Evolutionary conservation across 2,888 invertebrate species (phyloP).

Genomic region (Pandemis heparana): DNA sequence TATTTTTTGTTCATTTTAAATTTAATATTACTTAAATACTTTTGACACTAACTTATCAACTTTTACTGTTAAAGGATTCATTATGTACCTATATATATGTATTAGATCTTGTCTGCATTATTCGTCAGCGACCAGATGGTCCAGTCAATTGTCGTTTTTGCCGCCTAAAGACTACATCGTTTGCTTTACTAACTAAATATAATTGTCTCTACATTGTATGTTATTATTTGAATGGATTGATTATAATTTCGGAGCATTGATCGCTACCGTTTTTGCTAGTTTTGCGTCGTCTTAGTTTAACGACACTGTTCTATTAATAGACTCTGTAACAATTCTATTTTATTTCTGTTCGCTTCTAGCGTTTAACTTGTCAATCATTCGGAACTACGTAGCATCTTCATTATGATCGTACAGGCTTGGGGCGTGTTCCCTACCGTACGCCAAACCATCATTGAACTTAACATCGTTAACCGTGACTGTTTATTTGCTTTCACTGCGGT

Average conservation of each 20-base stretch:
- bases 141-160: conserved; percentile 11
- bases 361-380: conserved; percentile 35
- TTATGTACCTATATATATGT: neutral
- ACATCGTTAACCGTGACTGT: conserved; percentile 40
- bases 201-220: conserved; percentile 29
- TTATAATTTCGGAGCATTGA: conserved; percentile 53
- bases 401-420: conserved; percentile 3
- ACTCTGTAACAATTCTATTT: conserved; percentile 11
- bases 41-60: no score
- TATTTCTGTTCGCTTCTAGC: conserved; percentile 23
- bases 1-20: no score
- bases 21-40: no score
- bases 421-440: conserved; percentile 12
- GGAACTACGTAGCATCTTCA: conserved; percentile 19
- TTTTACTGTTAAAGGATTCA: no score
- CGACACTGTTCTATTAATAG: conserved; percentile 48
- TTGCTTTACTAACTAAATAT: neutral
- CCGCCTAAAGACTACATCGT: conserved; percentile 1
- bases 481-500: conserved; percentile 42
- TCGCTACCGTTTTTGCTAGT: conserved; percentile 50
- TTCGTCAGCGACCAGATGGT: neutral
- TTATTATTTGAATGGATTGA: conserved; percentile 48
- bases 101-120: neutral
- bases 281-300: conserved; percentile 61
- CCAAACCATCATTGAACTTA: conserved; percentile 4